Evolutionary conservation across 2,888 invertebrate genomes (phyloP), one percentile per base, ranked within the genome.

Genomic region (Eupithecia centaureata): DNA sequence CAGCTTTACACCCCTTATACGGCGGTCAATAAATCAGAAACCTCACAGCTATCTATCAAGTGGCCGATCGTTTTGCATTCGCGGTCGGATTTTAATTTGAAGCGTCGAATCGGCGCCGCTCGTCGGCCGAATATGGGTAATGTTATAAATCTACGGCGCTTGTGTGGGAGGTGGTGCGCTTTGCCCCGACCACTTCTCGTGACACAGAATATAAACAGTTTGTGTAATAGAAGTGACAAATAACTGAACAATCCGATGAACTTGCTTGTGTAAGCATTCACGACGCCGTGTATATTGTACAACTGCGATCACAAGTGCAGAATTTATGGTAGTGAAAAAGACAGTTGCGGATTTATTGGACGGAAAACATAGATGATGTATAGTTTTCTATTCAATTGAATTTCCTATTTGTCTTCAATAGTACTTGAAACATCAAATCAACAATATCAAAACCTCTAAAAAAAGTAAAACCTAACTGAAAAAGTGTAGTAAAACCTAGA

Each of bases 61-160:
- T 85, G 83, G 71, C 62, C 57, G 71, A 86, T 87, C 86, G 88
- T 91, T 91, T 92, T 87, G 91, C 90, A 87, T 85, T 87, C 82
- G 82, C 70, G 70, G 66, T 63, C 63, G 63, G 63, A 84, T 90
- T 89, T 92, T 92, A 91, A 92, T 91, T 92, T 89, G 88, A 91
- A 86, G 79, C 90, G 90, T 91, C 89, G 90, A 90, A 88, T 91
- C 89, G 92, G 92, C 92, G 93, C 92, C 92, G 83, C 84, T 88
- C 90, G 86, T 87, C 85, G 88, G 81, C 87, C 90, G 89, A 91
- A 92, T 92, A 91, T 90, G 91, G 92, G 87, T 91, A 89, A 91
- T 90, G 92, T 91, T 91, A 91, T 93, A 92, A 93, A 93, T 92
- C 91, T 90, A 84, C 77, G 77, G 73, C 67, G 70, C 67, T 71